Evolutionary conservation across 1,140 invertebrate species (phyloP).

Genomic region (Epicauta chinensis): DNA sequence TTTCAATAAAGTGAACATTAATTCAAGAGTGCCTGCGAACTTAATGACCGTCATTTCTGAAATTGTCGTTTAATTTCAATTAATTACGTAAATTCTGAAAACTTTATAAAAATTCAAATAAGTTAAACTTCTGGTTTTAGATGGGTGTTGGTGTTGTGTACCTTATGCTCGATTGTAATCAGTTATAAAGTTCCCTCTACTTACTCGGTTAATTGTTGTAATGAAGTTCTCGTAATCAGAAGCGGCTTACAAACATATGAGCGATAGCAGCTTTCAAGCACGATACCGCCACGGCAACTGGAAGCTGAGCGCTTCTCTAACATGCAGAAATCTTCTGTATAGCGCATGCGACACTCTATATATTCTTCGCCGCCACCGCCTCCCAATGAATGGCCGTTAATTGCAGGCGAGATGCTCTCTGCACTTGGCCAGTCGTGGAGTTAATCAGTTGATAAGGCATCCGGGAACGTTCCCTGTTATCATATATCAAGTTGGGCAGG

Average conservation of each 20-base stretch:
- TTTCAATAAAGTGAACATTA: no score
- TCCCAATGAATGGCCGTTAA: constrained; percentile 29
- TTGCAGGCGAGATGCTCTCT: constrained; percentile 28
- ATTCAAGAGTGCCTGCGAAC: no score
- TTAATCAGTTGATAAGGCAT: constrained; percentile 31
- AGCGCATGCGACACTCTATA: constrained; percentile 23
- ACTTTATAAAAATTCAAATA: no score
- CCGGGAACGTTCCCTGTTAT: constrained; percentile 23
- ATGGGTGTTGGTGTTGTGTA: no score
- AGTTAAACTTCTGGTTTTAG: no score
- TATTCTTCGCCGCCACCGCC: constrained; percentile 19
- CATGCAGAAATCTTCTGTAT: constrained; percentile 4
- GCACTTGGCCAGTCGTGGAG: constrained; percentile 26
- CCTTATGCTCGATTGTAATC: no score
- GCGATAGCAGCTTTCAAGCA: no score
- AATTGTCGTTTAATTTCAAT: no score
- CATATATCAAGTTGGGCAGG: constrained; percentile 21
- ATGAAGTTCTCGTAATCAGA: constrained; percentile 10
- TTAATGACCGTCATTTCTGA: no score
- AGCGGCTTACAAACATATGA: constrained; percentile 1
- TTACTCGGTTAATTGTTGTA: constrained; percentile 1
- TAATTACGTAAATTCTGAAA: no score
- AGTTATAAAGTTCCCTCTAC: constrained; percentile 3
- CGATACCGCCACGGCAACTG: constrained; percentile 16
- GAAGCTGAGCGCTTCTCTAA: constrained; percentile 23